These are phyloP conservation scores for Spheniscus mendiculus DNA, from an alignment of 2,113 vertebrate genomes.

Conservation along the genomic window DNA sequence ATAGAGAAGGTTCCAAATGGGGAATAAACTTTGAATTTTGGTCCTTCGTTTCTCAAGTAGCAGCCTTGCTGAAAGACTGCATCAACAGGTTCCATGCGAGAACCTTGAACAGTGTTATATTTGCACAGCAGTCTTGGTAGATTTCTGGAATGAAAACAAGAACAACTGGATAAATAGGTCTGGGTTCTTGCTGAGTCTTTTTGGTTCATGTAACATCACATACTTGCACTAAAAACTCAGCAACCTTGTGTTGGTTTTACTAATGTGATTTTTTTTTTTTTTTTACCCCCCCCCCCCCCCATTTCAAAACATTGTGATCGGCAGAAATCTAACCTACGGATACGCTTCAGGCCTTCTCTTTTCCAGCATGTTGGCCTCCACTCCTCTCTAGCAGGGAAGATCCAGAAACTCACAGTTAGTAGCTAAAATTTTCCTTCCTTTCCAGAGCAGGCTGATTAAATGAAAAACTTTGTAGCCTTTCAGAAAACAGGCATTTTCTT, in stretches of 20 bases:
- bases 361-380: conserved; percentile 98
- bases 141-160: neutral
- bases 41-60: neutral
- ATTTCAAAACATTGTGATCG: conserved; percentile 93
- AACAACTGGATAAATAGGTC: neutral
- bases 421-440: conserved; percentile 3
- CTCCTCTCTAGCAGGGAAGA: conserved; percentile 95
- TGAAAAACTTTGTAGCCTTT: neutral
- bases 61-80: neutral
- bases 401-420: conserved; percentile 96
- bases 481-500: neutral
- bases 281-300: neutral
- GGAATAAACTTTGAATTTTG: neutral
- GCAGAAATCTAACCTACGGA: conserved; percentile 94
- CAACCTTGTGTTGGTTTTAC: neutral
- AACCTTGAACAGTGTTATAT: neutral
- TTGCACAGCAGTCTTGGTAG: neutral
- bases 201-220: neutral
- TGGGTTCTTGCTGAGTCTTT: neutral
- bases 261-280: neutral
- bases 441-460: neutral
- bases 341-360: conserved; percentile 96
- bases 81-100: neutral
- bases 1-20: neutral
- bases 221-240: neutral